Evolutionary conservation across 2,797 vertebrate species (phyloP), one percentile per base, ranked within the genome.

Genomic region (Silurus lanzhouensis): DNA sequence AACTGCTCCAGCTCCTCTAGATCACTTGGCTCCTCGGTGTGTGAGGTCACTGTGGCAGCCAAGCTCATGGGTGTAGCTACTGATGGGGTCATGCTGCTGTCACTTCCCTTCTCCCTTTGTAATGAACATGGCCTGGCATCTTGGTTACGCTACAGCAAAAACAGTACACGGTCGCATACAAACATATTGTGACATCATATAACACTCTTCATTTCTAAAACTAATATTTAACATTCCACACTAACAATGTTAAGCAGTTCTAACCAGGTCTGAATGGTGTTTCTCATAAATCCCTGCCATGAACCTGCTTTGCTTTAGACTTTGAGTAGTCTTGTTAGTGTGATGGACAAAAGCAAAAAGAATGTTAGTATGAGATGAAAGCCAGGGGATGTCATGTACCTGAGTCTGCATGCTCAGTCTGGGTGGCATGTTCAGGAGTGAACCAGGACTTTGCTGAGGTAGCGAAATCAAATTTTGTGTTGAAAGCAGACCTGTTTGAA

Each of bases 1-100:
- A 97, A 98, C 92, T 97, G 96, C 91, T 98, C 97, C 86, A 97
- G 94, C 91, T 98, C 97, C 92, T 98, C 97, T 92, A 98, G 93
- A 90, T 98, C 97, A 31, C 96, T 98, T 88, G 96, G 96, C 88
- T 97, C 96, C 84, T 97, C 96, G 0, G 94, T 91, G 67, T 96
- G 96, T 48, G 96, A 91, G 13, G 90, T 87, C 55, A 93, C 93
- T 0, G 94, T 88, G 1, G 91, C 76, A 85, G 93, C 90, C 86
- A 87, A 85, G 78, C 74, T 89, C 74, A 87, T 70, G 10, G 89
- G 85, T 1, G 91, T 14, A 5, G 92, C 90, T 88, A 90, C 72
- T 57, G 95, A 94, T 0, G 91, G 91, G 0, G 89, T 91, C 19
- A 92, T 74, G 6, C 60, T 89, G 0, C 90, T 90, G n/a, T 95